Percentiles rank a stretch among this genome's conserved stretches.
These are phyloP conservation scores for Hyphantria cunea DNA, from an alignment of 1,140 invertebrate genomes.

Conservation along the genomic window DNA sequence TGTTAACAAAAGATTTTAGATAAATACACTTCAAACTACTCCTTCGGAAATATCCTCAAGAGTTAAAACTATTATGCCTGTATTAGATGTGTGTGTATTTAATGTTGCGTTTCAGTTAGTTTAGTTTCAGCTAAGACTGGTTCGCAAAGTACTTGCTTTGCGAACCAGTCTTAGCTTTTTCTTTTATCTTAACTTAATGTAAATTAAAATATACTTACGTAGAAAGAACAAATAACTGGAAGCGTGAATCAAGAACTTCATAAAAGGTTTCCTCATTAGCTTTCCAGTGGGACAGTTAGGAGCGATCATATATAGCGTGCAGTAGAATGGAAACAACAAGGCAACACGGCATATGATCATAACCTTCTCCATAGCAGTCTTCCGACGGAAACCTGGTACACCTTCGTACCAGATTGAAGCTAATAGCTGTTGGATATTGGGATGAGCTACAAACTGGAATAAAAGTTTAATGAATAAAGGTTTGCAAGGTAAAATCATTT, in stretches of 20 bases:
- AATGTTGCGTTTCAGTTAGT: too few relatives aligned
- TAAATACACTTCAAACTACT: too few relatives aligned
- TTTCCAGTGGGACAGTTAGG: conserved; percentile 89
- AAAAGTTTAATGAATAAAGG: neutral
- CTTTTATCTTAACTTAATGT: neutral
- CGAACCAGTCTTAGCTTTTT: too few relatives aligned
- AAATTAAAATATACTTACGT: conserved; percentile 87
- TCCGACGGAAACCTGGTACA: conserved; percentile 92
- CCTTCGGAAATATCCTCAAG: too few relatives aligned
- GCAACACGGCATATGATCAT: conserved; percentile 89
- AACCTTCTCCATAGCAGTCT: conserved; percentile 85
- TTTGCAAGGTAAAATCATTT: neutral
- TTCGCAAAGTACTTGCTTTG: too few relatives aligned
- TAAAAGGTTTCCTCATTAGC: conserved; percentile 94
- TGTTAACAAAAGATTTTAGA: too few relatives aligned
- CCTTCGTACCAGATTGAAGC: conserved; percentile 96
- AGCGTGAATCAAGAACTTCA: conserved; percentile 96
- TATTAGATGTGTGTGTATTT: too few relatives aligned
- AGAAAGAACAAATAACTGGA: conserved; percentile 96
- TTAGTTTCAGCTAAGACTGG: too few relatives aligned
- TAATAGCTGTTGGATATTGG: conserved; percentile 95
- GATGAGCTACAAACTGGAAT: conserved; percentile 93
- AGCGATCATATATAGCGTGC: conserved; percentile 90
- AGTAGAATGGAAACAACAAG: conserved; percentile 93
- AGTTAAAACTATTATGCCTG: too few relatives aligned